Conservation (phyloP, 2,113 vertebrate genomes). For the Melanostigma gelatinosum region DNA sequence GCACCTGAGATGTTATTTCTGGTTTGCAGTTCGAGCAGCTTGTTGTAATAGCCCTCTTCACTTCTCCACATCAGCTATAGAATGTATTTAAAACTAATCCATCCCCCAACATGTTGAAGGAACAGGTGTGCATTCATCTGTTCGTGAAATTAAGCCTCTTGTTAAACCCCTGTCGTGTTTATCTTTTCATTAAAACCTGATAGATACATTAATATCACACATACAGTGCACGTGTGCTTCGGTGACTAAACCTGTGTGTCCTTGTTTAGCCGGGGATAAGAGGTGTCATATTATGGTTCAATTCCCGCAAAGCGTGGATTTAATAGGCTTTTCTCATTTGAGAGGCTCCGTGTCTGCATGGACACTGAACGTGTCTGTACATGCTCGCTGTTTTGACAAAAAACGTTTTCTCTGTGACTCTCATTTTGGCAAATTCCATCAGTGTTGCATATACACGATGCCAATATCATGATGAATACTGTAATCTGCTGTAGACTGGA, state of each 20-base stretch:
- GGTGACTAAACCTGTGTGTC: conserved; percentile 37
- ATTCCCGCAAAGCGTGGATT: conserved; percentile 47
- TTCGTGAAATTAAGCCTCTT: conserved; percentile 63
- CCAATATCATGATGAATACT: conserved; percentile 42
- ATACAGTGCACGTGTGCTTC: conserved; percentile 21
- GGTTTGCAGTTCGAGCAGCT: conserved; percentile 52
- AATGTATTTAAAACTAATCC: conserved; percentile 68
- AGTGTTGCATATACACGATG: conserved; percentile 28
- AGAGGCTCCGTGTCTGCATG: conserved; percentile 22
- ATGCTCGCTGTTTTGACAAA: conserved; percentile 14
- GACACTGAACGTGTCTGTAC: conserved; percentile 8
- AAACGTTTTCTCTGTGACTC: conserved; percentile 40
- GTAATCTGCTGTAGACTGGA: conserved; percentile 2
- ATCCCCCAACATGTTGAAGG: conserved; percentile 51
- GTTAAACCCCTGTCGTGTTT: conserved; percentile 69
- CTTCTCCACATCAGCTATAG: conserved; percentile 46
- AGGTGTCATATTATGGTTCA: conserved; percentile 37
- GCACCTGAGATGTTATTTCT: conserved; percentile 1
- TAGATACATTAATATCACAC: conserved; percentile 54
- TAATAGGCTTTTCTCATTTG: conserved; percentile 50
- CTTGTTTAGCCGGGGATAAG: conserved; percentile 49
- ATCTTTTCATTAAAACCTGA: conserved; percentile 79
- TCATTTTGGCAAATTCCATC: conserved; percentile 35
- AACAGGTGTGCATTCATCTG: conserved; percentile 67
- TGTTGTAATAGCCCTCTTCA: conserved; percentile 53